Base-by-base conservation (phyloP, 2,113 vertebrate genomes). In the Nannobrachium achirus region DNA sequence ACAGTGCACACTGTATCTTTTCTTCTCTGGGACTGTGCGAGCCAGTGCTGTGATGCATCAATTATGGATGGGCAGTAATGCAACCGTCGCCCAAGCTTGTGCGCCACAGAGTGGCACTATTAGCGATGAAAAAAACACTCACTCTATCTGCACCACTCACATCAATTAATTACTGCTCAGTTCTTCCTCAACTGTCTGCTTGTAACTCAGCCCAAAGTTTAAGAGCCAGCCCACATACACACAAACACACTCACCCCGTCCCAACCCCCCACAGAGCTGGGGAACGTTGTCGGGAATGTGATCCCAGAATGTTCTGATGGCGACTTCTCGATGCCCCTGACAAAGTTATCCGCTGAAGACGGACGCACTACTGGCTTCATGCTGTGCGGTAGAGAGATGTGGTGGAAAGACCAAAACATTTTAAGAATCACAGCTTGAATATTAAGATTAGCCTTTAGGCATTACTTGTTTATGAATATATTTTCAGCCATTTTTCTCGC, bases 31-130 rank as follows among this genome's bases (percentile, higher is more conserved):
- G 25, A 44, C 46, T 67, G n/a, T n/a, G 55, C 66, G 52, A 71
- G 65, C 67, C 78, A 66, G 39, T 76, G 66, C 60, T 64, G 48
- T 51, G 76, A 71, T 56, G 18, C 73, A 90, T 92, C 67, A 86
- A 91, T 91, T 88, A 92, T 93, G 75, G 45, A 92, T 75, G 49
- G 14, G 50, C 73, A 81, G 91, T 88, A 89, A 88, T 86, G 86
- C 82, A 87, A 80, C 88, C 88, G 86, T 89, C 84, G 77, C 80
- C 80, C 76, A 62, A 79, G 68, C 25, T 33, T 0, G 25, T 67
- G 69, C 41, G 58, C 64, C 63, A 73, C 67, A 61, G 45, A 77
- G 78, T 61, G 73, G 49, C 76, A 63, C 63, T 66, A 80, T 77
- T 82, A 79, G 78, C 78, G 63, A 80, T 65, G 63, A 86, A 82